Conservation (phyloP, 2,888 invertebrate genomes). For the Adelognathus sp. region DNA sequence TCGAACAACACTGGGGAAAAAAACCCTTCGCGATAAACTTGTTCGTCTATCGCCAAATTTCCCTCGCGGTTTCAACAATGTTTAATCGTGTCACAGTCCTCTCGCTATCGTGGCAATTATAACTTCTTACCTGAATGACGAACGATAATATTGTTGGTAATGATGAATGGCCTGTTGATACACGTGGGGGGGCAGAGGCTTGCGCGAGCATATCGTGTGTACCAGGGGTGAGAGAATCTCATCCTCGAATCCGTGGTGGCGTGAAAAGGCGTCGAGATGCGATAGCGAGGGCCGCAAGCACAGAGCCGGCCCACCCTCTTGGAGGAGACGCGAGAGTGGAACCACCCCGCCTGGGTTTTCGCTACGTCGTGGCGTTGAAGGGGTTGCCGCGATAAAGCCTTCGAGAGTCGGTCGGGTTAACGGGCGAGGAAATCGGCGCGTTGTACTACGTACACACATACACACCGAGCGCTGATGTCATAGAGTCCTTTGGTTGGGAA, state of each 20-base stretch:
- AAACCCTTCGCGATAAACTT: neutral
- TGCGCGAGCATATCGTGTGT: slow-evolving; percentile 12
- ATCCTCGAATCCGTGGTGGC: slow-evolving; percentile 49
- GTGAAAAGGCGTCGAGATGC: slow-evolving; percentile 57
- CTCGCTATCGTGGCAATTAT: slow-evolving; percentile 32
- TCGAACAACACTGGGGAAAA: too few relatives aligned
- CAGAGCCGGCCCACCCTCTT: neutral
- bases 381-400: slow-evolving; percentile 59
- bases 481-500: neutral
- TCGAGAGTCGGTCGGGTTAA: slow-evolving; percentile 54
- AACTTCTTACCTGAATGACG: slow-evolving; percentile 57
- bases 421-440: slow-evolving; percentile 50
- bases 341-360: slow-evolving; percentile 33
- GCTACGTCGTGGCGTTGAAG: slow-evolving; percentile 50
- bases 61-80: neutral
- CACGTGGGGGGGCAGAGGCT: neutral
- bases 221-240: neutral
- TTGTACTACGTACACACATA: slow-evolving; percentile 20
- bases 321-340: slow-evolving; percentile 45
- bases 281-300: slow-evolving; percentile 41
- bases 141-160: slow-evolving; percentile 61
- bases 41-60: neutral
- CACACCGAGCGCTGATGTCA: neutral
- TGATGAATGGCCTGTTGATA: slow-evolving; percentile 60
- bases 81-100: slow-evolving; percentile 27